Percentiles rank a stretch among this genome's conserved stretches.
Evolutionary conservation across 2,113 vertebrate species (phyloP).

Genomic region (Aegithalos caudatus): DNA sequence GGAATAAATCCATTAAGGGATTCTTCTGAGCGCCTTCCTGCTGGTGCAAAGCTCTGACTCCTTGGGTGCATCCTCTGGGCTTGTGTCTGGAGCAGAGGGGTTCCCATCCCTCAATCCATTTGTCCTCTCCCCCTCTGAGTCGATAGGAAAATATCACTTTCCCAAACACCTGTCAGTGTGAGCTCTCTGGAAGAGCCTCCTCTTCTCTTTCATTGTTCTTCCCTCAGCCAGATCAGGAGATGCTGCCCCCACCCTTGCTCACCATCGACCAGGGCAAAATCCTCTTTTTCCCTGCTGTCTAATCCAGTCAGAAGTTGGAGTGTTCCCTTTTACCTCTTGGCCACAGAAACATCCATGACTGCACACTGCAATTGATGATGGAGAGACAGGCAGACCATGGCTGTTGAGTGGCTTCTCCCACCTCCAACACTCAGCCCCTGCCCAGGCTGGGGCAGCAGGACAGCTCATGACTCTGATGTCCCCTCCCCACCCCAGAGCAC

Average conservation of each 20-base stretch:
- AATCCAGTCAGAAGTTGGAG: not conserved
- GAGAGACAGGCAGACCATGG: not conserved
- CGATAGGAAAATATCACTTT: not conserved
- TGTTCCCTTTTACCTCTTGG: not conserved
- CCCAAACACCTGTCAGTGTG: not conserved
- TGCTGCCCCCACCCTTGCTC: not conserved
- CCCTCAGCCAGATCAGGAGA: not conserved
- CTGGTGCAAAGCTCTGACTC: not conserved
- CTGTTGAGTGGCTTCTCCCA: not conserved
- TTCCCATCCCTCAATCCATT: not conserved
- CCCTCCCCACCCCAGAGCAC: not conserved
- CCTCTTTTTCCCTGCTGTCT: not conserved
- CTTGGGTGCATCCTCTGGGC: not conserved
- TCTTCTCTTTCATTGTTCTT: not conserved
- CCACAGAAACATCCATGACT: rapidly evolving
- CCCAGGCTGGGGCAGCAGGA: not conserved
- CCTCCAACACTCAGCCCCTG: rapidly evolving
- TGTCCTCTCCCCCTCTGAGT: not conserved
- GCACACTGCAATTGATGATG: rapidly evolving
- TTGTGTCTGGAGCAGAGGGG: not conserved
- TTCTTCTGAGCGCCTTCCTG: not conserved
- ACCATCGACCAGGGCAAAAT: not conserved
- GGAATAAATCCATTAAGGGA: not conserved
- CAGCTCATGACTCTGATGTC: not conserved
- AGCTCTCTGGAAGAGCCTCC: not conserved